Evolutionary conservation across 1,140 invertebrate genomes (phyloP).

Genomic region (Probaryconus sp.): DNA sequence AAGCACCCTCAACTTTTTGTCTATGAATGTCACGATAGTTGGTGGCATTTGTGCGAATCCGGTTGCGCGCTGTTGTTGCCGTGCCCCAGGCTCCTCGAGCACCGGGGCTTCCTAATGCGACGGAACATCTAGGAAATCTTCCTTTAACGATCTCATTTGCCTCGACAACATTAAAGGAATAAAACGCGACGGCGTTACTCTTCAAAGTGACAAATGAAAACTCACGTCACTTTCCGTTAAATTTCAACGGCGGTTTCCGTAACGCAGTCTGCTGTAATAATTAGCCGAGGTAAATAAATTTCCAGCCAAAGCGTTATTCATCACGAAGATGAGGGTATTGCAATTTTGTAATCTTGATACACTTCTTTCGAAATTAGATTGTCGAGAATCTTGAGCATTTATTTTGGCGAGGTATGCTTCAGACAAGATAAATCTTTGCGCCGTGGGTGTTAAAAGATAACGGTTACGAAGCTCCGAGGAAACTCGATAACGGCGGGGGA

Average conservation of each 20-base stretch:
- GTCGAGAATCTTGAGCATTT: constrained; percentile 50
- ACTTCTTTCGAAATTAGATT: constrained; percentile 58
- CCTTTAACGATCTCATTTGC: constrained; percentile 72
- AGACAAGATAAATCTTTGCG: constrained; percentile 55
- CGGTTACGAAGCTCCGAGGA: constrained; percentile 34
- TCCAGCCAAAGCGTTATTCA: constrained; percentile 31
- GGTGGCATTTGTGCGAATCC: constrained; percentile 36
- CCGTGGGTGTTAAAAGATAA: constrained; percentile 58
- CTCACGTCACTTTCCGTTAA: neutral
- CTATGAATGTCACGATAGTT: constrained; percentile 17
- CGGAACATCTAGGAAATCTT: constrained; percentile 63
- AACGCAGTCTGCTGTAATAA: no score
- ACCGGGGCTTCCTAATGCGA: constrained; percentile 48
- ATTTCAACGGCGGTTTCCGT: neutral
- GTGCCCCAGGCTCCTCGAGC: constrained; percentile 14
- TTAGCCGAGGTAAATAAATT: constrained; percentile 18
- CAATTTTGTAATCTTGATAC: constrained; percentile 55
- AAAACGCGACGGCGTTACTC: constrained; percentile 38
- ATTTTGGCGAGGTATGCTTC: constrained; percentile 43
- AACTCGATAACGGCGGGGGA: constrained; percentile 46
- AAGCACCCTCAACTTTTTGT: constrained; percentile 44
- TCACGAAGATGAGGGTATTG: constrained; percentile 17
- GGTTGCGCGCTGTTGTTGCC: constrained; percentile 14
- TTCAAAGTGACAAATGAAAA: constrained; percentile 33
- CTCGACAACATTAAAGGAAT: constrained; percentile 63